phyloP scores from a whole-genome alignment of 2,113 vertebrate species.

The Pardalotus punctatus region DNA sequence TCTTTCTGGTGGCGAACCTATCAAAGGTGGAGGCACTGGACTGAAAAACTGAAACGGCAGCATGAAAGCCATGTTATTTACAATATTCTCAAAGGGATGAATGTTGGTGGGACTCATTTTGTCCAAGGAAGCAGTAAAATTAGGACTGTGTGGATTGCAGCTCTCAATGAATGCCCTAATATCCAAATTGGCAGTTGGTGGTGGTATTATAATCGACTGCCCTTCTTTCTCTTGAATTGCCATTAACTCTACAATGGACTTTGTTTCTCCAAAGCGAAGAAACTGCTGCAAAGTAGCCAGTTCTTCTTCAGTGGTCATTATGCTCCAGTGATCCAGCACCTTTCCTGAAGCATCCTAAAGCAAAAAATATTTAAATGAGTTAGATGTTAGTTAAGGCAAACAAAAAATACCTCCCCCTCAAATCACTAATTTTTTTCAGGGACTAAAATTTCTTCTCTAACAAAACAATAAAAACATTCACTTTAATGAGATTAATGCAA shows the following conservation, averaged over 20 bases:
- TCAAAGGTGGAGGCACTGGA: conserved; percentile 85
- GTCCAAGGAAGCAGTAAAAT: conserved; percentile 77
- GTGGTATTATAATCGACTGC: conserved; percentile 83
- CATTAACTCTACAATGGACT: conserved; percentile 98
- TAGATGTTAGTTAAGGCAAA: not conserved
- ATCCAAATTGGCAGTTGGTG: conserved; percentile 85
- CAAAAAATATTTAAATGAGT: not conserved
- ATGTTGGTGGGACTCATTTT: conserved; percentile 76
- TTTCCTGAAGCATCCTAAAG: conserved; percentile 92
- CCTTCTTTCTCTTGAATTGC: conserved; percentile 95
- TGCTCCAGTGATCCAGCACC: conserved; percentile 95
- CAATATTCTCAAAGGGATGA: conserved; percentile 94
- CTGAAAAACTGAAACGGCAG: conserved; percentile 93
- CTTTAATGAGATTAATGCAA: not conserved
- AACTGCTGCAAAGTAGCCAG: conserved; percentile 95
- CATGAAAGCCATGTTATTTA: conserved; percentile 95
- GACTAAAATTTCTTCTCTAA: not conserved
- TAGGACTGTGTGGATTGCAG: conserved; percentile 78
- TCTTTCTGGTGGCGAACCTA: conserved; percentile 82
- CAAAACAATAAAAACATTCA: not conserved
- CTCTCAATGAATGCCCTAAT: conserved; percentile 95
- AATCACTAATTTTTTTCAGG: not conserved
- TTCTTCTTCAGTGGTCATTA: conserved; percentile 97
- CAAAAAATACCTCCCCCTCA: not conserved
- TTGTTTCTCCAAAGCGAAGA: conserved; percentile 97